These are phyloP conservation scores for Chloroclysta siterata DNA, from an alignment of 2,888 invertebrate species.

Conservation along the genomic window DNA sequence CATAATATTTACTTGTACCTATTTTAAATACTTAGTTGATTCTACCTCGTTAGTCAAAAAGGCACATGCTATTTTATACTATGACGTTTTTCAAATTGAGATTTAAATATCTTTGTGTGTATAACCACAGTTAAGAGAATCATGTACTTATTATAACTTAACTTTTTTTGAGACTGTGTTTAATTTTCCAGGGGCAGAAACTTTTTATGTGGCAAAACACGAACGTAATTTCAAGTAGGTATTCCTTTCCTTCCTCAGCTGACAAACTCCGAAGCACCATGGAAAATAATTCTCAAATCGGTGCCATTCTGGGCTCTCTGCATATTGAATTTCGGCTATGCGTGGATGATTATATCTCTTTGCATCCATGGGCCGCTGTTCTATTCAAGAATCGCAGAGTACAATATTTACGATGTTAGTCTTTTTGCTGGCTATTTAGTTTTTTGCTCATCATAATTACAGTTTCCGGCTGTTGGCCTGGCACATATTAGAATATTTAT, in stretches of 20 bases:
- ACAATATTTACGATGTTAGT: conserved; percentile 70
- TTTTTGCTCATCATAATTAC: conserved; percentile 6
- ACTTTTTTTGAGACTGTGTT: too few species aligned
- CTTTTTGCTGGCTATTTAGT: conserved; percentile 10
- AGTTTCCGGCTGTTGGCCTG: conserved; percentile 1
- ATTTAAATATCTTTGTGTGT: too few species aligned
- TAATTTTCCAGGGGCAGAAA: too few species aligned
- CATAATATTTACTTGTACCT: too few species aligned
- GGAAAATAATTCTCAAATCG: conserved; percentile 70
- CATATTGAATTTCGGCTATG: conserved; percentile 73
- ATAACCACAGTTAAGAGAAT: too few species aligned
- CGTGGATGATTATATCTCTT: conserved; percentile 77
- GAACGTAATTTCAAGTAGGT: too few species aligned
- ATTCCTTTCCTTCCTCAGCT: conserved; percentile 58
- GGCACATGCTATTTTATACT: too few species aligned
- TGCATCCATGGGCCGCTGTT: conserved; percentile 73
- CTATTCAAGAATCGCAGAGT: conserved; percentile 63
- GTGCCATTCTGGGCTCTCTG: conserved; percentile 74
- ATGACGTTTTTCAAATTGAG: too few species aligned
- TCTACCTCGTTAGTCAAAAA: too few species aligned
- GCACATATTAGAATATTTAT: neutral
- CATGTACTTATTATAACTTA: too few species aligned
- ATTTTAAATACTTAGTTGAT: too few species aligned
- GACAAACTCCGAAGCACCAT: conserved; percentile 70
- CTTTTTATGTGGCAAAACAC: too few species aligned